Conservation (phyloP, 2,888 invertebrate species). For the Biston stratarius region DNA sequence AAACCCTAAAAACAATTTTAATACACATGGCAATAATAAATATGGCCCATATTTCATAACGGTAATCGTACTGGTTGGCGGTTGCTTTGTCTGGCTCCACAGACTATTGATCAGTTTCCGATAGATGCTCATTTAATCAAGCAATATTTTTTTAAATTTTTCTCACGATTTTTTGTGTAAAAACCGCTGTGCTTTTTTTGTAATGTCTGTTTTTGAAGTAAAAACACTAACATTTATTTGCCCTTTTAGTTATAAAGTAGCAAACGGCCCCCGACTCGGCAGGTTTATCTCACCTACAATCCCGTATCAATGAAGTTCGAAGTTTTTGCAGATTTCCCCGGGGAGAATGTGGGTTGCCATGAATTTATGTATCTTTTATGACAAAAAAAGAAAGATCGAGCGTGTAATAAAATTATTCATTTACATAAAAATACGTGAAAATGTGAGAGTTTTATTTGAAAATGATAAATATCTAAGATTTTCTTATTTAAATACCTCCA, state of each 20-base stretch:
- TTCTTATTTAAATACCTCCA: too few relatives aligned
- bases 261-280: conserved; percentile 7
- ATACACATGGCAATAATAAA: too few relatives aligned
- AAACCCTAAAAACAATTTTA: too few relatives aligned
- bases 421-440: conserved; percentile 28
- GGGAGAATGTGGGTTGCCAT: conserved; percentile 43
- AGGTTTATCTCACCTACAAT: conserved; percentile 20
- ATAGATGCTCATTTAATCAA: too few relatives aligned
- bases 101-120: too few relatives aligned
- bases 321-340: conserved; percentile 53
- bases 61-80: too few relatives aligned
- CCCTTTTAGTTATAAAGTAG: conserved; percentile 9
- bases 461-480: background rate
- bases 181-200: too few relatives aligned
- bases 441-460: conserved; percentile 21
- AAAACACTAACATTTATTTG: background rate
- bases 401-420: conserved; percentile 40
- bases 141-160: too few relatives aligned
- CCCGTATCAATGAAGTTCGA: conserved; percentile 35
- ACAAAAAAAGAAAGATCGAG: conserved; percentile 40
- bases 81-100: too few relatives aligned
- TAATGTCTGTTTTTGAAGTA: too few relatives aligned
- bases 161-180: too few relatives aligned
- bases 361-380: conserved; percentile 49
- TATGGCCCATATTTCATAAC: too few relatives aligned